A percentile compares a stretch with the other conserved stretches of the same genome.
These are phyloP conservation scores for Rattus rattus DNA, from an alignment of 2,113 vertebrate species.

Conservation along the genomic window DNA sequence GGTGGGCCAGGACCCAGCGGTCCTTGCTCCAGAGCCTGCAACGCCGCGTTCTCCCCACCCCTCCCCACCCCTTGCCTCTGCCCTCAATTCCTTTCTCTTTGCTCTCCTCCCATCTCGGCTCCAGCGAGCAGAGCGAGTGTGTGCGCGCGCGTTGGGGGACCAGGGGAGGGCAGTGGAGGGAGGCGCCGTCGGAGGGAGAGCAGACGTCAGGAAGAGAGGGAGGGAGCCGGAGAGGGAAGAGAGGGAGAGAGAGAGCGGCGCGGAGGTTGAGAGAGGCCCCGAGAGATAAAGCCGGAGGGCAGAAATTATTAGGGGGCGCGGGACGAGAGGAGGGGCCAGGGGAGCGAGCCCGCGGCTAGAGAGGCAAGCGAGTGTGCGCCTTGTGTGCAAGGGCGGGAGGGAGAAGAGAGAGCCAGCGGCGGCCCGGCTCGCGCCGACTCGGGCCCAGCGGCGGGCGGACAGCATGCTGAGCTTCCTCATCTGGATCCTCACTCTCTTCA, in stretches of 20 bases:
- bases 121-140: constrained; percentile 48
- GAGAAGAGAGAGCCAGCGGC: constrained; percentile 50
- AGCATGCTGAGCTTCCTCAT: constrained; percentile 85
- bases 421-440: constrained; percentile 53
- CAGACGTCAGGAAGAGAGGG: constrained; percentile 74
- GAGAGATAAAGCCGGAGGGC: neutral
- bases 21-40: neutral
- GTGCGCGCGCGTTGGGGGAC: constrained; percentile 49
- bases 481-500: constrained; percentile 84
- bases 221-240: constrained; percentile 26
- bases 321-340: neutral
- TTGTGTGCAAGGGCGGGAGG: constrained; percentile 29
- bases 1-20: neutral
- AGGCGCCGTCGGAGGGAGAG: constrained; percentile 74
- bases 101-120: constrained; percentile 36
- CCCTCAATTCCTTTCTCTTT: constrained; percentile 14
- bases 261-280: neutral
- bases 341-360: neutral
- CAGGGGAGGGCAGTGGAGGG: constrained; percentile 61
- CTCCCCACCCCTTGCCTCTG: neutral
- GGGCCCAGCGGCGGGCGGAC: constrained; percentile 76
- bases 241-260: neutral
- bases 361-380: constrained; percentile 58
- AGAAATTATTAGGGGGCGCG: neutral
- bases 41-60: neutral